These are phyloP conservation scores for Phlogophora meticulosa DNA, from an alignment of 2,888 invertebrate species.

Conservation along the genomic window DNA sequence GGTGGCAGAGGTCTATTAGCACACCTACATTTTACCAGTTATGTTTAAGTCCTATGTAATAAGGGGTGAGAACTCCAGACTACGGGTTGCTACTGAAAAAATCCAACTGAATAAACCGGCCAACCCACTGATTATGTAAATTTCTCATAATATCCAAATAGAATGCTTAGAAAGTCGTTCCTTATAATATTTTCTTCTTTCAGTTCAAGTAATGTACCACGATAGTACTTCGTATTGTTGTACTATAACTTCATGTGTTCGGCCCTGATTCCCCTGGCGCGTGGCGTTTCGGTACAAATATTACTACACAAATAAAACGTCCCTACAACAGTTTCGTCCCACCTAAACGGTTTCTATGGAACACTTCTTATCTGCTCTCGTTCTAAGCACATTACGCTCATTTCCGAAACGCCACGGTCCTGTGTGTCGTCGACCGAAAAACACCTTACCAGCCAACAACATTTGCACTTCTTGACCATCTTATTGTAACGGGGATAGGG, in stretches of 20 bases:
- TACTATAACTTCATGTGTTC: background rate
- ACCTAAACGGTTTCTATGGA: constrained; percentile 42
- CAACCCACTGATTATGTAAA: too few species aligned
- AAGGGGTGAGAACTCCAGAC: too few species aligned
- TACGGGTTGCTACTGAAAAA: too few species aligned
- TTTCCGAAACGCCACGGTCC: constrained; percentile 59
- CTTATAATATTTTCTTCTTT: background rate
- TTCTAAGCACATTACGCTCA: constrained; percentile 57
- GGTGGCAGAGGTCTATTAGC: too few species aligned
- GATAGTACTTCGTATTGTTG: background rate
- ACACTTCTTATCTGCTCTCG: constrained; percentile 53
- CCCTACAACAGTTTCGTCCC: constrained; percentile 18
- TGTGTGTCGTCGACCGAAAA: constrained; percentile 46
- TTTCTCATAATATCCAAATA: too few species aligned
- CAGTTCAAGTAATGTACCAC: background rate
- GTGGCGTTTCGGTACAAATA: constrained; percentile 36
- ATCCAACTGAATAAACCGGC: too few species aligned
- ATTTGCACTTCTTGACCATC: constrained; percentile 16
- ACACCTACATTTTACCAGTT: too few species aligned
- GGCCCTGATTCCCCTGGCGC: too few species aligned
- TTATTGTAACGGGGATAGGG: constrained; percentile 2
- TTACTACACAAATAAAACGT: constrained; percentile 14
- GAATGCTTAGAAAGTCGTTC: too few species aligned
- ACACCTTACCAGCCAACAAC: constrained; percentile 24
- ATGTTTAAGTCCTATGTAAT: too few species aligned